Evolutionary conservation across 2,797 vertebrate species (phyloP).

Genomic region (Ceyx erithaca): DNA sequence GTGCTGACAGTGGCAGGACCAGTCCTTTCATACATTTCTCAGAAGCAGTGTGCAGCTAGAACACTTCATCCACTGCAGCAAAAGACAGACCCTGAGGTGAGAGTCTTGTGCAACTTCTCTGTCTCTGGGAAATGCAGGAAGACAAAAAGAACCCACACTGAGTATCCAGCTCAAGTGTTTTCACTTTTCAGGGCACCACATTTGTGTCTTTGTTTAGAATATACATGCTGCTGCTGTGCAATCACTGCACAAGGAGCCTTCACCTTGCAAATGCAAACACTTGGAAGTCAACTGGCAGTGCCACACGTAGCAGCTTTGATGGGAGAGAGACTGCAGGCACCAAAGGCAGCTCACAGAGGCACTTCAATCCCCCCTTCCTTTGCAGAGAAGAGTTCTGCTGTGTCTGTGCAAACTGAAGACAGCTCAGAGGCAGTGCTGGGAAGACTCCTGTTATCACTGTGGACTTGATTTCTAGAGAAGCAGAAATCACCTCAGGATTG

Average conservation of each 20-base stretch:
- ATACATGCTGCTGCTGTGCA: fast-evolving
- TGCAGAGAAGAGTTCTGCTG: neutral
- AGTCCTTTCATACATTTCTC: neutral
- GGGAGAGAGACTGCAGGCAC: neutral
- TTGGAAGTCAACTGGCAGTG: neutral
- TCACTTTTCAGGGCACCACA: neutral
- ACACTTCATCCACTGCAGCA: neutral
- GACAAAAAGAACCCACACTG: neutral
- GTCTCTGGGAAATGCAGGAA: neutral
- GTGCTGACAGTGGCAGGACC: neutral
- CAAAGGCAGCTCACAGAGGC: neutral
- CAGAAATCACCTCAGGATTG: neutral
- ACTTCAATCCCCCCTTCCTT: neutral
- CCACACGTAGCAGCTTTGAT: neutral
- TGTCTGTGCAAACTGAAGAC: neutral
- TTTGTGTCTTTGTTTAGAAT: neutral
- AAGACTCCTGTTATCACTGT: neutral
- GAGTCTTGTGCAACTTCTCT: neutral
- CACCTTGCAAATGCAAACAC: neutral
- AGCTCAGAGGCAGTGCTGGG: neutral
- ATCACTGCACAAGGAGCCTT: neutral
- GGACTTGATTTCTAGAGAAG: neutral
- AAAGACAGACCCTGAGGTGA: neutral
- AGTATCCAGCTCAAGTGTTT: neutral
- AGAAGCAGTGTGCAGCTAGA: neutral